Evolutionary conservation across 2,888 invertebrate species (phyloP), one percentile per base, ranked within the genome.

Genomic region (Blastobasis lacticolella): DNA sequence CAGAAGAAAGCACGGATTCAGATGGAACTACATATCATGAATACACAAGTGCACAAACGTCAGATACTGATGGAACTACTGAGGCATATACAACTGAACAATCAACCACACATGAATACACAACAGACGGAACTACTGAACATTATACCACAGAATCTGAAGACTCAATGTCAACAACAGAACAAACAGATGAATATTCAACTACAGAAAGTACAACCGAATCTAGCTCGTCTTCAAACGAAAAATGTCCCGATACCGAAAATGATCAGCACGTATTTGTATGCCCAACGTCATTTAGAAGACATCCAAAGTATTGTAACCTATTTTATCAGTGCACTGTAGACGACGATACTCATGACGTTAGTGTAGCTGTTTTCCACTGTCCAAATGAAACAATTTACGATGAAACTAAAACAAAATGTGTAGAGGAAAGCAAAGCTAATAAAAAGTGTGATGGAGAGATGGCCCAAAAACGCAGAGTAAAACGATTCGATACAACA

Each of bases 301-400:
- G 94, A 58, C 95, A 96, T 88, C 95, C 95, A 0, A 94, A 93
- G 71, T 92, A 93, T 68, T 95, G 95, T 65, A 94, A 94, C 67
- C 78, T 94, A 62, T 95, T 95, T 82, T 96, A 96, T 71, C 95
- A 95, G 75, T 96, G 95, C 65, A 93, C 92, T 10, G 91, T 90
- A 61, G 90, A 90, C 53, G 83, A 90, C 6, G 89, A 91, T 38
- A 91, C 82, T 46, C 91, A 92, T 68, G 93, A 95, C 59, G 81
- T 93, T n/a, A 94, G 93, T 70, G 89, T 95, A 56, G 89, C 94
- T 2, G 90, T 92, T 6, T 90, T 95, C 61, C 91, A 91, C 59
- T 96, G 95, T 75, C 94, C 95, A 8, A 92, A 93, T 59, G 91
- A 91, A 54, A 94, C 94, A 0, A 90, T 94, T 49, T 96, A 92